Percentiles rank a stretch among this genome's conserved stretches.
These are phyloP conservation scores for Petrosia ficiformis DNA, from an alignment of 37 sponge, comb jelly and placozoan genomes.

Conservation along the genomic window DNA sequence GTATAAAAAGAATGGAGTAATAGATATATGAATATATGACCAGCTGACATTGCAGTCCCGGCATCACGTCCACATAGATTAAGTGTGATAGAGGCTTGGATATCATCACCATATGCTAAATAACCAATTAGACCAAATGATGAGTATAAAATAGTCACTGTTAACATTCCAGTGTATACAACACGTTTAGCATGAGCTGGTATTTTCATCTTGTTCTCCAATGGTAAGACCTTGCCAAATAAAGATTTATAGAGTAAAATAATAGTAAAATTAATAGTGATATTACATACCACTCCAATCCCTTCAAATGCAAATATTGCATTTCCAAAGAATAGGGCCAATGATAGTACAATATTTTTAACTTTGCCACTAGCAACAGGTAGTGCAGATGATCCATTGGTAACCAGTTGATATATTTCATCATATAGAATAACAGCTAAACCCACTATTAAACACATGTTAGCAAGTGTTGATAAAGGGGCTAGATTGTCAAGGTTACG, in stretches of 20 bases:
- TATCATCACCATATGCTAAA: slow-evolving; percentile 59
- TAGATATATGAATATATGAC: neutral
- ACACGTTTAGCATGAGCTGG: slow-evolving; percentile 53
- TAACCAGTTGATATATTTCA: slow-evolving; percentile 19
- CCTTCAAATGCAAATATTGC: slow-evolving; percentile 90
- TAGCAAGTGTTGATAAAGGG: slow-evolving; percentile 54
- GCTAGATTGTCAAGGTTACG: slow-evolving; percentile 70
- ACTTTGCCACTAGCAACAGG: slow-evolving; percentile 61
- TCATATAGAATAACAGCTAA: slow-evolving; percentile 22
- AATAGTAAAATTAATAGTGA: too few relatives aligned
- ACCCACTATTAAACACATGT: slow-evolving; percentile 54
- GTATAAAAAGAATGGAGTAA: neutral
- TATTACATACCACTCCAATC: slow-evolving; percentile 76
- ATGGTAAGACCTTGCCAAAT: slow-evolving; percentile 84
- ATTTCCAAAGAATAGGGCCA: slow-evolving; percentile 82
- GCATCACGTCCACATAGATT: slow-evolving; percentile 22
- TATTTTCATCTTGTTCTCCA: slow-evolving; percentile 87
- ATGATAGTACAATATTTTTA: slow-evolving; percentile 12
- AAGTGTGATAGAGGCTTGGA: slow-evolving; percentile 60
- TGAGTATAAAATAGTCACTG: slow-evolving; percentile 26
- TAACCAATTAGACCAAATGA: slow-evolving; percentile 66
- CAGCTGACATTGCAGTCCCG: slow-evolving; percentile 3
- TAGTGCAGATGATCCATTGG: slow-evolving; percentile 29
- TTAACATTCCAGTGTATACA: slow-evolving; percentile 43
- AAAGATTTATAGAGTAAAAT: too few relatives aligned